Base-by-base conservation (phyloP, 2,888 invertebrate genomes). In the Eupithecia dodoneata region DNA sequence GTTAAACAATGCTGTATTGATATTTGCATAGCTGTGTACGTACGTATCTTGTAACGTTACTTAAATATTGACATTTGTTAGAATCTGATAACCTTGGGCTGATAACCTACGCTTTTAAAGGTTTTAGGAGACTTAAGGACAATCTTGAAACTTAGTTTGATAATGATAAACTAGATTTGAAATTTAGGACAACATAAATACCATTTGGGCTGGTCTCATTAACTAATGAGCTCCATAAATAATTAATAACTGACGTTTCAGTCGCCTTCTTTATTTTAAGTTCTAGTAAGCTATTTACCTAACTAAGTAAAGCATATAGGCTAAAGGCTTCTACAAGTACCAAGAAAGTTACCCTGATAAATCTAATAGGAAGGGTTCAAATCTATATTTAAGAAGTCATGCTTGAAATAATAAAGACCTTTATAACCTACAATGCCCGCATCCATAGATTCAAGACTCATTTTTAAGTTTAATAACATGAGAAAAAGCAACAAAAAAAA, bases 41-140 rank as follows among this genome's bases (percentile, higher is more conserved):
- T 75, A 71, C 30, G 30, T 71, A 69, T 63, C 49, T 72, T 76
- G 65, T 76, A 71, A 63, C 66, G 45, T 72, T 18, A 7, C 47
- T 65, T 59, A 47, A 78, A 79, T 74, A 78, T 79, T 73, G 75
- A 73, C 72, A 75, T 73, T 75, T 70, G 30, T 70, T 44, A 66
- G 52, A 75, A 52, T 65, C 71, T 66, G 72, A 70, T 74, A 47
- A 18, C 79, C 78, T 80, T 76, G 73, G 71, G 18, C 3, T 63
- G 71, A 76, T 78, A 78, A 66, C 70, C 76, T 67, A 72, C 52
- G 44, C 30, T 47, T 55, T 59, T 42, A n/a, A 18, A 66, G 44
- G 18, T 66, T 52, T 73, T 12, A 69, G 45, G 10, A 69, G 15
- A 45, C n/a, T 69, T 44, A 44, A 4, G 9, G 44, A 45, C 6